phyloP scores from a whole-genome alignment of 2,888 invertebrate species.

The Aporophyla lueneburgensis region DNA sequence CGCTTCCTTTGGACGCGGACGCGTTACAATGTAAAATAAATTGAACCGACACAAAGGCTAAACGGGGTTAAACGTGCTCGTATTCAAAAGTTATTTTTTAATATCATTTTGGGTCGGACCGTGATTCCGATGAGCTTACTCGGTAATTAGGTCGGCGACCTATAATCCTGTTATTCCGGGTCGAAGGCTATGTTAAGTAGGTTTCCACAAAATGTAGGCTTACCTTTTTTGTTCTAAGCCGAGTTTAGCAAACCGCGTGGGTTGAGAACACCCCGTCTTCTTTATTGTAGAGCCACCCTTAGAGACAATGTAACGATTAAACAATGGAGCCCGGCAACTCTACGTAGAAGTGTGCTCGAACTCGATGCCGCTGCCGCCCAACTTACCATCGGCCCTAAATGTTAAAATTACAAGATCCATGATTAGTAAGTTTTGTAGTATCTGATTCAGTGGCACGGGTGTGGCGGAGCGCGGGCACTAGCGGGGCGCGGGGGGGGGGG shows the following conservation, averaged over 20 bases:
- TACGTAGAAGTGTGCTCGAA: constrained; percentile 29
- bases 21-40: constrained; percentile 55
- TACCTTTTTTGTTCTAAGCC: constrained; percentile 28
- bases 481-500: constrained; percentile 5
- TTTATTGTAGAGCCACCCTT: constrained; percentile 3
- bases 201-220: constrained; percentile 21
- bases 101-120: constrained; percentile 17
- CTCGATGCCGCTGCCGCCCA: constrained; percentile 33
- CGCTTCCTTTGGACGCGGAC: constrained; percentile 53
- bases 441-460: constrained; percentile 68
- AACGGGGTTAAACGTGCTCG: constrained; percentile 42
- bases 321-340: constrained; percentile 43
- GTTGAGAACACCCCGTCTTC: constrained; percentile 8
- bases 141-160: constrained; percentile 28
- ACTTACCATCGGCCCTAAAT: constrained; percentile 52
- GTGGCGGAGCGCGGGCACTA: constrained; percentile 53
- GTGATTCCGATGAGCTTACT: constrained; percentile 37
- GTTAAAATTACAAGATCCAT: constrained; percentile 66
- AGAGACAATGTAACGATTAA: constrained; percentile 54
- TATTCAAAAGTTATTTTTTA: constrained; percentile 45
- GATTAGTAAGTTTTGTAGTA: constrained; percentile 68
- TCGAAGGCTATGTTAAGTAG: constrained; percentile 20
- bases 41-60: constrained; percentile 49
- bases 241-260: constrained; percentile 17
- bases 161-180: constrained; percentile 43